Percentiles rank a stretch among this genome's conserved stretches.
phyloP scores from a whole-genome alignment of 1,140 invertebrate species.

The Zelostemma sp. region DNA sequence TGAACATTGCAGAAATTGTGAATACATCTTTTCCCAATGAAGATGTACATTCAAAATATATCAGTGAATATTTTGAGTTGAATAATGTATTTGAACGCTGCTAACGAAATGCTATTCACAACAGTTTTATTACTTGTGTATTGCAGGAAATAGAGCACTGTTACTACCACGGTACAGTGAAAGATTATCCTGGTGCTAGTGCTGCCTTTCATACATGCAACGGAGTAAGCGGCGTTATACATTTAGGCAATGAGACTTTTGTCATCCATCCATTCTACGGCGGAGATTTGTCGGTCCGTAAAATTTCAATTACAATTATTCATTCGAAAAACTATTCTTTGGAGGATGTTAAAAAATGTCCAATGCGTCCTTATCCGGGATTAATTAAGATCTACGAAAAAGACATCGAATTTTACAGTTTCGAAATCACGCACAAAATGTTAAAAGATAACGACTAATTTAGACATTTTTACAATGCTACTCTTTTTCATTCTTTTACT shows the following conservation, averaged over 20 bases:
- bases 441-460: no score
- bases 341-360: not conserved
- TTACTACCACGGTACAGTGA: constrained; percentile 95
- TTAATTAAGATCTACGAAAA: no score
- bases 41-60: no score
- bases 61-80: no score
- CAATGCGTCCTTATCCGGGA: no score
- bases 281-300: constrained; percentile 94
- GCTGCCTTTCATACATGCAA: constrained; percentile 98
- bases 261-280: constrained; percentile 97
- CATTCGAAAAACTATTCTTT: not conserved
- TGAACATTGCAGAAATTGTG: no score
- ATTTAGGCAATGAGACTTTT: constrained; percentile 96
- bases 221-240: constrained; percentile 95
- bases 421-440: no score
- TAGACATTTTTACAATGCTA: no score
- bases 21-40: no score
- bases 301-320: constrained; percentile 36
- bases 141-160: constrained; percentile 96
- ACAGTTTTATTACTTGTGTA: constrained; percentile 13
- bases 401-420: no score
- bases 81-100: not conserved
- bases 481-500: not conserved
- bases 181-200: constrained; percentile 95
- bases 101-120: constrained; percentile 2